Conservation (phyloP, 2,888 invertebrate species). For the Conchocele bisecta region DNA sequence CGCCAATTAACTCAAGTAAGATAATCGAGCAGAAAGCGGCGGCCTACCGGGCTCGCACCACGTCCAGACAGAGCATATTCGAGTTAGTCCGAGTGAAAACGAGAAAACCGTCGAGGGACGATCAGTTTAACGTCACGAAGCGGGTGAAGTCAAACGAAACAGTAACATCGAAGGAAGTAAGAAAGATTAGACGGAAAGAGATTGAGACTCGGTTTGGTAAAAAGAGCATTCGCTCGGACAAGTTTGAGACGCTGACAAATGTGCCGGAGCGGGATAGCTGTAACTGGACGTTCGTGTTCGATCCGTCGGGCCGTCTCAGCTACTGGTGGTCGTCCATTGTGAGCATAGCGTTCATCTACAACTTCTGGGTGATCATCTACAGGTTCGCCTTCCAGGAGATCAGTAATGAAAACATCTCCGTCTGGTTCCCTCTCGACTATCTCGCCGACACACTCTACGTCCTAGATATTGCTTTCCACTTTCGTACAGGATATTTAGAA, state of each 20-base stretch:
- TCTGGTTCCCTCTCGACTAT: slow-evolving; percentile 99
- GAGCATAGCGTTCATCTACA: slow-evolving; percentile 82
- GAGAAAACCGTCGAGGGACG: slow-evolving; percentile 88
- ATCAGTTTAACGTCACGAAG: slow-evolving; percentile 85
- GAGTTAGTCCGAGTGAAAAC: slow-evolving; percentile 90
- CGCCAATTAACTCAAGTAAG: slow-evolving; percentile 82
- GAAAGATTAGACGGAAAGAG: slow-evolving; percentile 82
- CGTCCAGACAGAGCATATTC: slow-evolving; percentile 87
- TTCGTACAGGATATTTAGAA: slow-evolving; percentile 98
- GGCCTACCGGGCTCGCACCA: slow-evolving; percentile 80
- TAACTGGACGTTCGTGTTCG: slow-evolving; percentile 94
- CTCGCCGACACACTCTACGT: slow-evolving; percentile 97
- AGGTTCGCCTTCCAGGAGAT: slow-evolving; percentile 99
- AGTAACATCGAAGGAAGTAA: slow-evolving; percentile 86
- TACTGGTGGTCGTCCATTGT: slow-evolving; percentile 83
- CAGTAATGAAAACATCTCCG: slow-evolving; percentile 90
- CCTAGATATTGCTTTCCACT: slow-evolving; percentile 98
- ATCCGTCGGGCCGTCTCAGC: slow-evolving; percentile 95
- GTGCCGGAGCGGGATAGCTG: slow-evolving; percentile 87
- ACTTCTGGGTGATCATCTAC: slow-evolving; percentile 90
- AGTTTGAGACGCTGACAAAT: slow-evolving; percentile 80
- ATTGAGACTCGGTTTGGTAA: slow-evolving; percentile 83
- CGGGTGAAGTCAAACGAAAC: slow-evolving; percentile 84
- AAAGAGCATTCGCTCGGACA: slow-evolving; percentile 70
- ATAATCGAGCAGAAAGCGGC: slow-evolving; percentile 81